Conservation (phyloP, 1,140 invertebrate genomes). For the Pseudomyrmex dendroicus region DNA sequence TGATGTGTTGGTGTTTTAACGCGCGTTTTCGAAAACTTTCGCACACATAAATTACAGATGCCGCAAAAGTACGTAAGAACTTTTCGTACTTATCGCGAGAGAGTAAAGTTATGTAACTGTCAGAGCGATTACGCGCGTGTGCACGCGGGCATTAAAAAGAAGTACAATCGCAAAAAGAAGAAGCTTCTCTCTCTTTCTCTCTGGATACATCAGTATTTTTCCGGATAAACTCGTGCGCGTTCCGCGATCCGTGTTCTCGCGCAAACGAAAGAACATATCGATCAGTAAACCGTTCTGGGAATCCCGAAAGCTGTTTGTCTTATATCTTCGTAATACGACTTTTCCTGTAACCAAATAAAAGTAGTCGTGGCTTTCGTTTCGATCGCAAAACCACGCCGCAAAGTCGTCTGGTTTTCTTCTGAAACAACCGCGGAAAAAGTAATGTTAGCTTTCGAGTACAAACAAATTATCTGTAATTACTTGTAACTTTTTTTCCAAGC, state of each 20-base stretch:
- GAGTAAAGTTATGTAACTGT: slow-evolving; percentile 34
- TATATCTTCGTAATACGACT: slow-evolving; percentile 46
- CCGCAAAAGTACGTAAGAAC: slow-evolving; percentile 11
- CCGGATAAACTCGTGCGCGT: slow-evolving; percentile 15
- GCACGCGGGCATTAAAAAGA: slow-evolving; percentile 26
- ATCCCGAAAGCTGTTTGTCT: slow-evolving; percentile 55
- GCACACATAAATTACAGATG: slow-evolving; percentile 12
- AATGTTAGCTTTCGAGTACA: not conserved
- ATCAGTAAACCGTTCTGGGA: slow-evolving; percentile 40
- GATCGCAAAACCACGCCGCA: not conserved
- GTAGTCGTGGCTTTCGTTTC: slow-evolving; percentile 39
- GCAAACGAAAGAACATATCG: slow-evolving; percentile 12
- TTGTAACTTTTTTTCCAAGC: no score
- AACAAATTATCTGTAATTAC: no score
- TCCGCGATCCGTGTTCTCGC: not conserved
- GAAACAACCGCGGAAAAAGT: not conserved
- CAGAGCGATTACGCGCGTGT: slow-evolving; percentile 34
- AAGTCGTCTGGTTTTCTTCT: slow-evolving; percentile 19
- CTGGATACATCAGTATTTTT: slow-evolving; percentile 11
- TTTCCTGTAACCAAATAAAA: slow-evolving; percentile 47
- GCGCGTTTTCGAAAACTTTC: not conserved
- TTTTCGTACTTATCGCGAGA: slow-evolving; percentile 19
- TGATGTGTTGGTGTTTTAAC: slow-evolving; percentile 23
- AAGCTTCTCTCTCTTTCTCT: slow-evolving; percentile 4
- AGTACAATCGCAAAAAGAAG: not conserved